Conservation (phyloP, 2,113 vertebrate genomes). For the Mellivora capensis region DNA sequence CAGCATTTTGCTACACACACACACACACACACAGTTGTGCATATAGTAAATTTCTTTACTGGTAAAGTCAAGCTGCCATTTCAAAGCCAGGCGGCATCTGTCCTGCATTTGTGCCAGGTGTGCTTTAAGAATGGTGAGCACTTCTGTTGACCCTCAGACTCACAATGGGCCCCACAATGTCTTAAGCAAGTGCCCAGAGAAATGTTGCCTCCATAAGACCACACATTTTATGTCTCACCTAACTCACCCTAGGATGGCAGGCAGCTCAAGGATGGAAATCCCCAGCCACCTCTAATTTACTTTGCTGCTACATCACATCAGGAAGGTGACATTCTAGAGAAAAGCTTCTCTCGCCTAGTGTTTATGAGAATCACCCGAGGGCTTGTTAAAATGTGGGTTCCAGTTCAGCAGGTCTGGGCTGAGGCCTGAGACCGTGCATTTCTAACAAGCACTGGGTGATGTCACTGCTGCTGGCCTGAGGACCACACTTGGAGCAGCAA, state of each 20-base stretch:
- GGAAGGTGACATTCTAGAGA: neutral
- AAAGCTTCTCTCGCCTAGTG: neutral
- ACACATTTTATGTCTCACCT: neutral
- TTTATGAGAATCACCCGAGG: neutral
- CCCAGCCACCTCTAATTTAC: neutral
- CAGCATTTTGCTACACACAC: neutral
- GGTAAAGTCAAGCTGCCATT: neutral
- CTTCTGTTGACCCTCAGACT: neutral
- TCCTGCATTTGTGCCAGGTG: fast-evolving
- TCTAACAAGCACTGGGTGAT: too few relatives aligned
- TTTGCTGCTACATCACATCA: neutral
- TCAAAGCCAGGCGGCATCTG: neutral
- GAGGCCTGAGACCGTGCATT: neutral
- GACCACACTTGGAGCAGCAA: neutral
- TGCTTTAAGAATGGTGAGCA: neutral
- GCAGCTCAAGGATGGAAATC: neutral
- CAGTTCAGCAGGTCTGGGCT: fast-evolving
- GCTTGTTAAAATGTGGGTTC: neutral
- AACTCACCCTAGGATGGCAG: neutral
- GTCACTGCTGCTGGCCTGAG: neutral
- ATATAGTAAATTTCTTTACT: neutral
- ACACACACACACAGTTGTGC: neutral
- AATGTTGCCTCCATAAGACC: neutral
- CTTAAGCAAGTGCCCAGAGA: neutral
- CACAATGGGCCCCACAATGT: neutral